Evolutionary conservation across 2,797 vertebrate genomes (phyloP), one percentile per base, ranked within the genome.

Genomic region (Esox lucius): DNA sequence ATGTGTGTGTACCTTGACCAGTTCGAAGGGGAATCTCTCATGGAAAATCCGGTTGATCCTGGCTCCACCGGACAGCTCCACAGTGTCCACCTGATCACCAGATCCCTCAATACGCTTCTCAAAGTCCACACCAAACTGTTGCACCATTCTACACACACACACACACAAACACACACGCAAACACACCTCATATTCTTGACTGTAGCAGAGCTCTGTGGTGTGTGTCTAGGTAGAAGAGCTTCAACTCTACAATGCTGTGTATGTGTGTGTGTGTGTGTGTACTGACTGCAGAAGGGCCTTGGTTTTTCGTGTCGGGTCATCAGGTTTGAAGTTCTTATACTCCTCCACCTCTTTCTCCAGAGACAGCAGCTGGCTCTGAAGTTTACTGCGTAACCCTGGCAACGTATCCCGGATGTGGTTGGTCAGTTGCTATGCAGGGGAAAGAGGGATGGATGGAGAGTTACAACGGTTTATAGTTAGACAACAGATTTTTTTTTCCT

Each of bases 31-130:
- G 76, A 98, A 98, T 0, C 96, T 91, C 87, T 98, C 97, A 0
- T 98, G 97, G 85, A 98, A 98, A 71, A 98, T 98, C n/a, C 96
- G 94, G 73, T 98, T 98, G 88, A 97, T 98, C 53, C 97, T 89
- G 72, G 97, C 97, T 0, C 97, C 97, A 0, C 97, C 97, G 0
- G 97, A 99, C 71, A 99, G 90, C 79, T 98, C 96, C 16, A 97
- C 91, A 0, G 97, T 99, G 87, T 99, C 97, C 86, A 99, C 97
- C 84, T 99, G 97, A 86, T 99, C 96, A 3, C 97, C 97, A 0
- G 97, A 98, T 0, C 97, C 97, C 78, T 99, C 97, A 0, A 99
- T 99, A 39, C 97, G 87, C 92, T 99, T 99, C 92, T 99, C 97
- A 17, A 98, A 98, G 89, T 99, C 97, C 83, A 98, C 96, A 0